phyloP scores from a whole-genome alignment of 2,888 invertebrate species.

The Athripsodes cinereus region DNA sequence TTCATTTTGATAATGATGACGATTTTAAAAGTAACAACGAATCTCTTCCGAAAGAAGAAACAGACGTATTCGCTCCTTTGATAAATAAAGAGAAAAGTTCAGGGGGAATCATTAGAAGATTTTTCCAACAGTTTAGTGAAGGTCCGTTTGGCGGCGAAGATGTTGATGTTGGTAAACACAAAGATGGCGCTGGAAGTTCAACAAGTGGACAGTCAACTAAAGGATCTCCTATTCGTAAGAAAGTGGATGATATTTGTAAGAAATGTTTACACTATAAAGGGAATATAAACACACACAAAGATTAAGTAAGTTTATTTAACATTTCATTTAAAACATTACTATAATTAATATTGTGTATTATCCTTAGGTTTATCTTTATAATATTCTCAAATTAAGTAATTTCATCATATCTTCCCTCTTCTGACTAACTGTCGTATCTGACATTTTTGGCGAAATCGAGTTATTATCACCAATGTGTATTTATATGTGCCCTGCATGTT shows the following conservation, averaged over 20 bases:
- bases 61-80: constrained; percentile 21
- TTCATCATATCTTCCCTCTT: too few species aligned
- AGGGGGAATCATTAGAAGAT: constrained; percentile 45
- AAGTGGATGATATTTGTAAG: constrained; percentile 48
- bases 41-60: constrained; percentile 9
- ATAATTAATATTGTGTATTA: too few species aligned
- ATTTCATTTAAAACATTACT: too few species aligned
- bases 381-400: too few species aligned
- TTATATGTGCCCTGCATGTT: too few species aligned
- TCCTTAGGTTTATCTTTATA: too few species aligned
- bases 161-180: constrained; percentile 30
- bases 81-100: constrained; percentile 34
- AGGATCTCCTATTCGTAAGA: constrained; percentile 40
- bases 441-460: too few species aligned
- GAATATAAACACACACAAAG: constrained; percentile 32
- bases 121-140: constrained; percentile 49
- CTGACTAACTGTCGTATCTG: too few species aligned
- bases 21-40: neutral
- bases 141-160: constrained; percentile 40
- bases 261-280: constrained; percentile 50
- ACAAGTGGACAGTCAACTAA: constrained; percentile 32
- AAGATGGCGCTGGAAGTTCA: constrained; percentile 1
- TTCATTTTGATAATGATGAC: constrained; percentile 1
- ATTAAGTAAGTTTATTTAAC: too few species aligned
- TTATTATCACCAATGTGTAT: too few species aligned